Conservation (phyloP, 1,140 invertebrate species). For the Procambarus virginalis region DNA sequence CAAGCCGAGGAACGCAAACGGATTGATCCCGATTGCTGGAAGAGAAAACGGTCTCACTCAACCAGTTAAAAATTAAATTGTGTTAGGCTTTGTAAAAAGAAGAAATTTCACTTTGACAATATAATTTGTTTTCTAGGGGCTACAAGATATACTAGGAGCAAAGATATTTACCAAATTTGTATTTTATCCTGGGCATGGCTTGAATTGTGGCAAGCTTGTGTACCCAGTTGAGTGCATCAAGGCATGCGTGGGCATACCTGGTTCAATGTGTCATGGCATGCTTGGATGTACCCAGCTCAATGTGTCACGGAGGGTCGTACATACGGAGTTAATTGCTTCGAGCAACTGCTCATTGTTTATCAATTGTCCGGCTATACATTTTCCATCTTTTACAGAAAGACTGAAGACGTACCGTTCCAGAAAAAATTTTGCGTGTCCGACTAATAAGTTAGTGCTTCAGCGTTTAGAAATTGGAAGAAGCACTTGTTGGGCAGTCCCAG, state of each 20-base stretch:
- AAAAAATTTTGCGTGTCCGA: background rate
- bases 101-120: background rate
- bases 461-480: background rate
- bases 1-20: slow-evolving; percentile 77
- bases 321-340: background rate
- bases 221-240: background rate
- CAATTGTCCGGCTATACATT: background rate
- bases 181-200: background rate
- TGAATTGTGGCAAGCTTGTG: background rate
- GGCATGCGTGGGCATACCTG: no score
- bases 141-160: background rate
- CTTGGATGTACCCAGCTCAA: no score
- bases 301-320: no score
- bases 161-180: background rate
- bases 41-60: slow-evolving; percentile 76
- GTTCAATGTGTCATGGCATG: no score
- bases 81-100: slow-evolving; percentile 13
- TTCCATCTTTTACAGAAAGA: background rate
- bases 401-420: background rate
- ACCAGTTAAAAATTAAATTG: slow-evolving; percentile 69
- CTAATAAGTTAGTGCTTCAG: background rate
- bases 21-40: slow-evolving; percentile 79
- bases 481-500: background rate
- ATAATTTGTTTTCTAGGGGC: background rate
- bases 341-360: background rate